phyloP scores from a whole-genome alignment of 2,113 vertebrate genomes.

The Loxodonta africana region DNA sequence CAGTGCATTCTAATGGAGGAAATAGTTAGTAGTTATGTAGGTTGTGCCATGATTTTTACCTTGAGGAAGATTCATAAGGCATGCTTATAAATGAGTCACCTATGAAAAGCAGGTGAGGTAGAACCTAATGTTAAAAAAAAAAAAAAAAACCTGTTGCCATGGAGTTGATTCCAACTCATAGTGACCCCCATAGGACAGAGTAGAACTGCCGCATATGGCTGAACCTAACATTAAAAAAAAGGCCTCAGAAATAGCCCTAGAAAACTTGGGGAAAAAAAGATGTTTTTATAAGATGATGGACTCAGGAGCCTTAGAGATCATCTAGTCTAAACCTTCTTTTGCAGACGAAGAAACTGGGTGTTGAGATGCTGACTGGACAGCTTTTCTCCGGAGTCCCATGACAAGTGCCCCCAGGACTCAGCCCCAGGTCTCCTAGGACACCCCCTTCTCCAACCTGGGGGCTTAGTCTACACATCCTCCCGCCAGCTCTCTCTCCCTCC shows the following conservation, averaged over 20 bases:
- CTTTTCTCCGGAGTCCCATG: not conserved
- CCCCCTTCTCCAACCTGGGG: not conserved
- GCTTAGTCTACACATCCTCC: not conserved
- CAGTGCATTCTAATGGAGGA: slow-evolving; percentile 27
- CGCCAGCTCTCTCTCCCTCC: not conserved
- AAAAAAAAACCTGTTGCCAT: no score
- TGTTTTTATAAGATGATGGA: not conserved
- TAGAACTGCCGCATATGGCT: no score
- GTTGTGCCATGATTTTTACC: not conserved
- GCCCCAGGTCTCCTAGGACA: no score
- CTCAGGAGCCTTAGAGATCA: not conserved
- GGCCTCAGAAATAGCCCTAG: not conserved
- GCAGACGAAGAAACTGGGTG: not conserved
- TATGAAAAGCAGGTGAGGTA: not conserved
- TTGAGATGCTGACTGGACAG: not conserved
- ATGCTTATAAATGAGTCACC: not conserved
- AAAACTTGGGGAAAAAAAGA: not conserved
- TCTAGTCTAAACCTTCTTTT: not conserved
- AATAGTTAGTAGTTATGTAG: not conserved
- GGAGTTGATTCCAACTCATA: no score
- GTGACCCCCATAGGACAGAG: no score
- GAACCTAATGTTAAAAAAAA: not conserved
- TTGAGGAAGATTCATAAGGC: not conserved
- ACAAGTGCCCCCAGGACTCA: not conserved
- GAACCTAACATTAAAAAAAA: not conserved